Evolutionary conservation across 2,113 vertebrate genomes (phyloP), one percentile per base, ranked within the genome.

Genomic region (Dicrurus megarhynchus): DNA sequence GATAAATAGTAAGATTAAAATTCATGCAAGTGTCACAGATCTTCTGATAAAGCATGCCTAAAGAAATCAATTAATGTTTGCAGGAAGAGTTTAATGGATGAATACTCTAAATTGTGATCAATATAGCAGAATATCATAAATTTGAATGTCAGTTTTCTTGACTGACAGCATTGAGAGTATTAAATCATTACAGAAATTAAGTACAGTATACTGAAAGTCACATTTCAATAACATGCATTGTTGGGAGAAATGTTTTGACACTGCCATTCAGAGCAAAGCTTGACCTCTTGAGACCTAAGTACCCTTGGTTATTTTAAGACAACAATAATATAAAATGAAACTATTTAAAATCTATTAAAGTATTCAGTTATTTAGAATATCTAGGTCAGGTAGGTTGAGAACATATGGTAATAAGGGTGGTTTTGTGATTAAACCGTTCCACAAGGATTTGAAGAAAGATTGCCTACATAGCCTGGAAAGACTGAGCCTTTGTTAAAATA

Each of bases 111-210:
- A 94, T 78, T 91, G 67, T 80, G 23, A 92, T 97, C 50, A 57
- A 67, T 88, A 97, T 97, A 87, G 50, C 35, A 75, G 55, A 96
- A 97, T 84, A 84, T 74, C 70, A 37, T 79, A 80, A 93, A 50
- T 95, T 59, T 83, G 32, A 84, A 86, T 81, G 28, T 61, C n/a
- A 17, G 6, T 85, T 92, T 92, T 81, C 63, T 63, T 86, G 56
- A 95, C 88, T 83, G 33, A 67, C 28, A 83, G 3, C 39, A 75
- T 14, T 75, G 60, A 73, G 4, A 70, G 32, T 61, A 65, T 76
- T 63, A 90, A 42, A 61, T 63, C 39, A 76, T 79, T 96, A 65
- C 89, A 92, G 19, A 44, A 92, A 89, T 91, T 47, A 79, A 96
- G 64, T 95, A 82, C 30, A 92, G 42, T 95, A 68, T 97, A 56